Evolutionary conservation across 2,113 vertebrate species (phyloP).

Genomic region (Macrotus californicus): DNA sequence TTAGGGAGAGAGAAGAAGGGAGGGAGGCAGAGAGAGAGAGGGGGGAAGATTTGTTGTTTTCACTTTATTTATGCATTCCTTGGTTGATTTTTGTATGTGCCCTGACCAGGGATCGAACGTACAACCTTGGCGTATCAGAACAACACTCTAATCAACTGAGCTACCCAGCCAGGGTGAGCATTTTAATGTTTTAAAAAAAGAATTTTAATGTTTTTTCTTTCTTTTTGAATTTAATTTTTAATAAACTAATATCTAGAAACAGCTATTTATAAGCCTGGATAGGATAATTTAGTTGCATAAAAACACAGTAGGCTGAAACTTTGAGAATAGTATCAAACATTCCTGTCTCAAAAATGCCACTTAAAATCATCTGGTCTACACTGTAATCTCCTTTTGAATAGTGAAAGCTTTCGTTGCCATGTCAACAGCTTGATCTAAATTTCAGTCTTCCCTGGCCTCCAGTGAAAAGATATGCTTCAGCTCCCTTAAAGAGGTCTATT

Average conservation of each 20-base stretch:
- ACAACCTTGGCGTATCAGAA: no score
- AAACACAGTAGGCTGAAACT: not conserved
- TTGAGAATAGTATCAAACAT: slow-evolving; percentile 42
- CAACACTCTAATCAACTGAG: no score
- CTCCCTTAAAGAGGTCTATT: not conserved
- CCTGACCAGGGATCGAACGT: no score
- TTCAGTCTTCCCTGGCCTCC: slow-evolving; percentile 49
- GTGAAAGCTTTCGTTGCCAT: slow-evolving; percentile 67
- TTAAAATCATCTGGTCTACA: not conserved
- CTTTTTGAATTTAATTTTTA: not conserved
- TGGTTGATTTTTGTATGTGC: no score
- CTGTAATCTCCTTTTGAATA: slow-evolving; percentile 49
- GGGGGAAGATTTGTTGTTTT: no score
- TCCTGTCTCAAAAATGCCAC: slow-evolving; percentile 1
- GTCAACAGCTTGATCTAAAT: slow-evolving; percentile 65
- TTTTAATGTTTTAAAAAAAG: not conserved
- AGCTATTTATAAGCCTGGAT: slow-evolving; percentile 14
- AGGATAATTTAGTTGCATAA: slow-evolving; percentile 11
- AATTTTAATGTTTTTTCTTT: not conserved
- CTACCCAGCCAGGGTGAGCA: not conserved
- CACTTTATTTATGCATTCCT: no score
- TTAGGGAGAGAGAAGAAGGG: no score
- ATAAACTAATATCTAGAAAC: not conserved
- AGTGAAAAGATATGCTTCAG: slow-evolving; percentile 40
- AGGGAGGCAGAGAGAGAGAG: no score